These are phyloP conservation scores for Gnathonemus echidnorhynchus DNA, from an alignment of 2,113 vertebrate genomes.

Conservation along the genomic window DNA sequence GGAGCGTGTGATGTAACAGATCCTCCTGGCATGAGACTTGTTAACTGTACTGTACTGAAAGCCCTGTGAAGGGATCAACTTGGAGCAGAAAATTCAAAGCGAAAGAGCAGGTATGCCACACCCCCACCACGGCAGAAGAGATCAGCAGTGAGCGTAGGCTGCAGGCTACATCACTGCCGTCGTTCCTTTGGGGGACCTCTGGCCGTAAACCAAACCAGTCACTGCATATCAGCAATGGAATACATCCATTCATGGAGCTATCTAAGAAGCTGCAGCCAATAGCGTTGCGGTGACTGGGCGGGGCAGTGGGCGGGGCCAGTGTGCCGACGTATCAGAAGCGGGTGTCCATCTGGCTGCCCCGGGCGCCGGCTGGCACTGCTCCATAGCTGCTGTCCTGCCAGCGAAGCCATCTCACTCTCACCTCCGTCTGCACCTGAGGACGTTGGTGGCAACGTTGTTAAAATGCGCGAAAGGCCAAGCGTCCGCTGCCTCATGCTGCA, in stretches of 20 bases:
- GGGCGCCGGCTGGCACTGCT: constrained; percentile 56
- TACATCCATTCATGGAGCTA: neutral
- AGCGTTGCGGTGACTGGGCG: neutral
- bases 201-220: neutral
- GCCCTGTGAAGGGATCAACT: neutral
- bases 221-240: neutral
- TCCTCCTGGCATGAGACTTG: neutral
- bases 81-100: neutral
- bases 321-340: constrained; percentile 48
- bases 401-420: constrained; percentile 54
- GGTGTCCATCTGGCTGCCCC: constrained; percentile 67
- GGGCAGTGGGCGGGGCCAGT: neutral
- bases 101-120: neutral
- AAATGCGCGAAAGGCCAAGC: neutral
- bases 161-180: neutral
- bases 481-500: neutral
- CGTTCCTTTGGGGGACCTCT: neutral
- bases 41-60: neutral
- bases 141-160: neutral
- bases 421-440: constrained; percentile 63
- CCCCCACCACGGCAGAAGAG: neutral
- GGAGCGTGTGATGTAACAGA: neutral
- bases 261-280: neutral
- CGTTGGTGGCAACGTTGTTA: neutral
- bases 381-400: constrained; percentile 60